Percentiles rank a stretch among this genome's conserved stretches.
Evolutionary conservation across 2,888 invertebrate genomes (phyloP).

Genomic region (Hipparchia sbordonii): DNA sequence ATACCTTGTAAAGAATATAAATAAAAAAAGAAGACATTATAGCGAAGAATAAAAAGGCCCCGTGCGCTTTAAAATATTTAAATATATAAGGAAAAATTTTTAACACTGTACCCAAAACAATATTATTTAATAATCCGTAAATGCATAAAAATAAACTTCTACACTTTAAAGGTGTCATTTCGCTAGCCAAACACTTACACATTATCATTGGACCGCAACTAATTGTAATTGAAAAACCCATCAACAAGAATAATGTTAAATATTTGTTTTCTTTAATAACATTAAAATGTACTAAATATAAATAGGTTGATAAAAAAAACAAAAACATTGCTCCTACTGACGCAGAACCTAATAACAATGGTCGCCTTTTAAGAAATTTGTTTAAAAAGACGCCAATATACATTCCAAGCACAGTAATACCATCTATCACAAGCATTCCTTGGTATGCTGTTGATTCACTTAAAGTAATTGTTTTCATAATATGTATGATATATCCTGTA

Average conservation of each 20-base stretch:
- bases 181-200: constrained; percentile 43
- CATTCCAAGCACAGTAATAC: constrained; percentile 49
- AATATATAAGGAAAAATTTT: constrained; percentile 47
- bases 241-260: constrained; percentile 52
- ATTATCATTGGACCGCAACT: constrained; percentile 55
- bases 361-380: constrained; percentile 46
- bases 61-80: constrained; percentile 44
- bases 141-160: constrained; percentile 14
- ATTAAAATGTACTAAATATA: constrained; percentile 40
- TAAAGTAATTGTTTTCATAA: constrained; percentile 39
- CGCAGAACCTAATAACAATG: constrained; percentile 46
- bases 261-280: constrained; percentile 43
- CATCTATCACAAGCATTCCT: constrained; percentile 44
- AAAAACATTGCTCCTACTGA: constrained; percentile 40
- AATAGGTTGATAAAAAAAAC: constrained; percentile 40
- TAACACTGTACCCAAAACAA: constrained; percentile 38
- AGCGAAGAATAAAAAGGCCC: constrained; percentile 40
- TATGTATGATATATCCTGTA: constrained; percentile 41
- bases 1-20: constrained; percentile 33
- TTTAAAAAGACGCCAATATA: constrained; percentile 55
- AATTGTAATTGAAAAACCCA: constrained; percentile 51
- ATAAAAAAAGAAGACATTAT: constrained; percentile 28
- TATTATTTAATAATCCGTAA: not conserved
- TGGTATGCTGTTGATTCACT: constrained; percentile 40
- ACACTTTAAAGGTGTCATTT: constrained; percentile 31